Evolutionary conservation across 1,140 invertebrate species (phyloP), one percentile per base, ranked within the genome.

Genomic region (Zaprionus kolodkinae): DNA sequence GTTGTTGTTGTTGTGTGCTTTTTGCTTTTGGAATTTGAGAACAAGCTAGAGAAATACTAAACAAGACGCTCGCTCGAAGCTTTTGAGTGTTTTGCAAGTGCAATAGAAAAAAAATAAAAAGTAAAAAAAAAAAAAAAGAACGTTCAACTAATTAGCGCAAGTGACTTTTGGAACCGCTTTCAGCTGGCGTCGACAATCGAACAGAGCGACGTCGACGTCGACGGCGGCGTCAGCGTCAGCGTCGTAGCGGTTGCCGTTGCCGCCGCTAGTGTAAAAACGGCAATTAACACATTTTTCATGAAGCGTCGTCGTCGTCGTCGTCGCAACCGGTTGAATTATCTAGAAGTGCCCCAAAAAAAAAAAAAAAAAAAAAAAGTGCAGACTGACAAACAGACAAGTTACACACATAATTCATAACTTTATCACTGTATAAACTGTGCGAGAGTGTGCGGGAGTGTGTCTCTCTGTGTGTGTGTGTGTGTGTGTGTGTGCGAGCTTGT

Each of bases 141-240:
- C 74, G 83, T 83, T 88, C 80, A 83, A 88, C 80, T 88, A 89
- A 88, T 88, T 88, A 88, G 85, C 84, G 71, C 85, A 84, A 88
- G 85, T 84, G 85, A 88, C 84, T 88, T 88, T 88, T 88, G 84
- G 81, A 88, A 78, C 61, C 54, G 81, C 66, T 73, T 63, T 50
- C 69, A 68, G 61, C 74, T 67, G 70, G 43, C 55, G 43, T 35
- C 33, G 35, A 10, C 48, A n/a, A n/a, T n/a, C n/a, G n/a, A n/a
- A n/a, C n/a, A n/a, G n/a, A 45, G 52, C 25, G 17, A 1, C 27
- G 54, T 48, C 15, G 64, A 7, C 27, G n/a, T 21, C 56, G 61
- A 4, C 55, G 45, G n/a, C 35, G 30, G 7, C 65, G 56, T 63
- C 27, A 13, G n/a, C 60, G 60, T 66, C 35, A 60, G 9, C 48